Percentiles rank a stretch among this genome's conserved stretches.
Conservation (phyloP, 2,113 vertebrate species). For the Stegastes partitus region DNA sequence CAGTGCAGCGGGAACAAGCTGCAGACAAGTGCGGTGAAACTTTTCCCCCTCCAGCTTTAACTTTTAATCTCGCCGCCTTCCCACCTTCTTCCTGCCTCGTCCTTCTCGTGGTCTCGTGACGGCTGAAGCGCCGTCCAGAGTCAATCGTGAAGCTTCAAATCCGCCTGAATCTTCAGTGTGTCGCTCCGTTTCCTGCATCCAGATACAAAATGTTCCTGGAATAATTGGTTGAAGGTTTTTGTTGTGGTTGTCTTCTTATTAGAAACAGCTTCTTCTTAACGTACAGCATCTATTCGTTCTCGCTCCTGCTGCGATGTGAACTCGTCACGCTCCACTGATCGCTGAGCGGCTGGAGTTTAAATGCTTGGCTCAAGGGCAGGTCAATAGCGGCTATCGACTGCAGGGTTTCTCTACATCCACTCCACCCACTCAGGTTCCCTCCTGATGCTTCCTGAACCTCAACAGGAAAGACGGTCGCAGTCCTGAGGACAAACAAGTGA, state of each 20-base stretch:
- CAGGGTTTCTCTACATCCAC: slow-evolving; percentile 10
- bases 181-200: not conserved
- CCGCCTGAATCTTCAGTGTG: not conserved
- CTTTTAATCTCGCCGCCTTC: slow-evolving; percentile 3
- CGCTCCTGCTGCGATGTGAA: too few species aligned
- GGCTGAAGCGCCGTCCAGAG: not conserved
- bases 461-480: not conserved
- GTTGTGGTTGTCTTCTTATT: not conserved
- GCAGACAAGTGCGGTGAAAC: slow-evolving; percentile 15
- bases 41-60: not conserved
- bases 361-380: slow-evolving; percentile 47
- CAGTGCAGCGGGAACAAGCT: not conserved
- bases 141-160: too few species aligned
- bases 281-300: too few species aligned
- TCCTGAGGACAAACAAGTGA: not conserved
- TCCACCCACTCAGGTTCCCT: slow-evolving; percentile 15
- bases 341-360: slow-evolving; percentile 40
- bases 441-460: slow-evolving; percentile 7
- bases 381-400: slow-evolving; percentile 51
- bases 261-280: slow-evolving; percentile 7
- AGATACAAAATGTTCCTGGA: not conserved
- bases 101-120: not conserved
- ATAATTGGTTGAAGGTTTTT: slow-evolving; percentile 4
- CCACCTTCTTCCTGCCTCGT: not conserved
- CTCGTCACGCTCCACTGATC: slow-evolving; percentile 31